Conservation (phyloP, 1,140 invertebrate genomes). For the Drosophila cardini region DNA sequence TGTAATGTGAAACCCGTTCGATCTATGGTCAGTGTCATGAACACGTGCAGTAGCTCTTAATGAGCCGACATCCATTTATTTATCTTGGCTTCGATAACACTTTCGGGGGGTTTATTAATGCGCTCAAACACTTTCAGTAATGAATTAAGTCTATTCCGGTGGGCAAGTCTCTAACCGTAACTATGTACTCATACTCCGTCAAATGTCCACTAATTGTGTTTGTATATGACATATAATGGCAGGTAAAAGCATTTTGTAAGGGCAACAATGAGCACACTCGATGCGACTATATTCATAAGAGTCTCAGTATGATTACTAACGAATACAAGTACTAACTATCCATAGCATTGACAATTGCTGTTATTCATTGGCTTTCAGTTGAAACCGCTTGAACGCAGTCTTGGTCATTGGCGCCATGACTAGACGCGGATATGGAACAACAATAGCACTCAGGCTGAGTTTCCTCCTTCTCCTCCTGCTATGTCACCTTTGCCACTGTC, state of each 20-base stretch:
- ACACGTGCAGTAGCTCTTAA: conserved; percentile 17
- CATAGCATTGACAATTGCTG: conserved; percentile 35
- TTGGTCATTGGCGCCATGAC: conserved; percentile 21
- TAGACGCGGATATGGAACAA: conserved; percentile 19
- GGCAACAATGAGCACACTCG: conserved; percentile 12
- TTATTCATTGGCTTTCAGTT: conserved; percentile 27
- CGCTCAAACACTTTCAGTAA: background rate
- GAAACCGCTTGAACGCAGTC: conserved; percentile 3
- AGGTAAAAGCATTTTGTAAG: conserved; percentile 29
- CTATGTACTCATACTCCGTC: conserved; percentile 5
- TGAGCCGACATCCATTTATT: conserved; percentile 8
- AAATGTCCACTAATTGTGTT: conserved; percentile 44
- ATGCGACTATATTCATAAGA: conserved; percentile 15
- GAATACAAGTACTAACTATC: background rate
- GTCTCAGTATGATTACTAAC: background rate
- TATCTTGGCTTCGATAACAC: conserved; percentile 5
- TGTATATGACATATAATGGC: conserved; percentile 1
- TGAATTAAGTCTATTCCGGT: conserved; percentile 31
- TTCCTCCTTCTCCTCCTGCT: conserved; percentile 3
- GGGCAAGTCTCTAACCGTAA: conserved; percentile 26
- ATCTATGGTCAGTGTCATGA: conserved; percentile 28
- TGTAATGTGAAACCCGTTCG: conserved; percentile 7
- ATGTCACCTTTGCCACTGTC: background rate
- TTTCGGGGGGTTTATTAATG: conserved; percentile 3
- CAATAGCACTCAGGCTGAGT: background rate